These are phyloP conservation scores for Nephotettix cincticeps DNA, from an alignment of 1,140 invertebrate genomes.

Conservation along the genomic window DNA sequence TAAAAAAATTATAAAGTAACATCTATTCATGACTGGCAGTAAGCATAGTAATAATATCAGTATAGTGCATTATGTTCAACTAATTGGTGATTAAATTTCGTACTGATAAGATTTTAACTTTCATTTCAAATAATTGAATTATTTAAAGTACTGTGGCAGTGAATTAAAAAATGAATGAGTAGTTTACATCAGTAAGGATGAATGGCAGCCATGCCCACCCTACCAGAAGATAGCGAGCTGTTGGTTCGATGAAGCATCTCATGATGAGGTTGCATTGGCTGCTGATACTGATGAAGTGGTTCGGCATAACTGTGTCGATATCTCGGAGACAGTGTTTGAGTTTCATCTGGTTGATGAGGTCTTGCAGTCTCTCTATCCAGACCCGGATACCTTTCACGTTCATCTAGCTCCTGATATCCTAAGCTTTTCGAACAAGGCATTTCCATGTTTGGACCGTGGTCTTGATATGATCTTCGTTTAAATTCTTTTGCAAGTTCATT, in stretches of 20 bases:
- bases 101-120: no score
- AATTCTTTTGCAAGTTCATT: conserved; percentile 51
- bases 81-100: no score
- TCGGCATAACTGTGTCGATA: conserved; percentile 58
- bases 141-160: no score
- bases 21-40: no score
- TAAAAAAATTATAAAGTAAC: no score
- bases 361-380: conserved; percentile 57
- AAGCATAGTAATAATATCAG: no score
- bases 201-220: conserved; percentile 53
- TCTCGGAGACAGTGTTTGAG: conserved; percentile 39
- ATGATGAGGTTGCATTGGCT: conserved; percentile 29
- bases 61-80: no score
- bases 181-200: conserved; percentile 56
- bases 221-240: conserved; percentile 40
- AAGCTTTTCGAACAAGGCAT: neutral
- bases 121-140: no score
- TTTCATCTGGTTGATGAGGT: conserved; percentile 37
- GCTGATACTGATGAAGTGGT: conserved; percentile 38
- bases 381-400: conserved; percentile 55
- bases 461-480: conserved; percentile 49
- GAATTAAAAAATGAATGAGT: no score
- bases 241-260: conserved; percentile 38
- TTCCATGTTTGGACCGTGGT: conserved; percentile 32
- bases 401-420: conserved; percentile 54